Percentiles rank a stretch among this genome's conserved stretches.
phyloP scores from a whole-genome alignment of 2,113 vertebrate species.

The Callospermophilus lateralis region DNA sequence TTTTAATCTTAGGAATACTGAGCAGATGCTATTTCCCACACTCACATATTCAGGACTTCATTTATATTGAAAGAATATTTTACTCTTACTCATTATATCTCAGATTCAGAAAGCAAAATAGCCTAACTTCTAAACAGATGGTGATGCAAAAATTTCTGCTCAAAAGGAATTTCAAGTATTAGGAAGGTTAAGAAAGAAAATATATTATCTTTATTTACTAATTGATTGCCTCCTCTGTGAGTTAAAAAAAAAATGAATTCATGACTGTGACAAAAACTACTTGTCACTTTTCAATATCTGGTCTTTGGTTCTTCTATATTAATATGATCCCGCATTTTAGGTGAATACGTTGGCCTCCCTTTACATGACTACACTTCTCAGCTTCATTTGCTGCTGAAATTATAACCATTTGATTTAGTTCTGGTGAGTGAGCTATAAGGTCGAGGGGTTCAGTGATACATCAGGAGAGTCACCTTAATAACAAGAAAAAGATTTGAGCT shows the following conservation, averaged over 20 bases:
- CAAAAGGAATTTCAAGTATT: not conserved
- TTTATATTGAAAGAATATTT: constrained; percentile 23
- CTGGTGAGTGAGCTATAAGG: not conserved
- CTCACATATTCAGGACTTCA: not conserved
- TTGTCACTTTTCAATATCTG: not conserved
- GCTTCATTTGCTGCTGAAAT: not conserved
- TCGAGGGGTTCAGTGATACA: not conserved
- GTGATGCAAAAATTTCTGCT: not conserved
- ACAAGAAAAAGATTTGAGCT: not conserved
- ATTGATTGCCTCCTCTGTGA: not conserved
- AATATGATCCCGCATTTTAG: not conserved
- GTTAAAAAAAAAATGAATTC: constrained; percentile 26
- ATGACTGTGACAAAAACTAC: not conserved
- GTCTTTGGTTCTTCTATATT: not conserved
- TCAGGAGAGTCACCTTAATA: not conserved
- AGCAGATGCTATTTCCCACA: constrained; percentile 10
- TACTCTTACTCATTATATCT: not conserved
- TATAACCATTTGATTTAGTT: not conserved
- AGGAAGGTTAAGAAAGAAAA: constrained; percentile 1
- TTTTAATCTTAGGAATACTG: not conserved
- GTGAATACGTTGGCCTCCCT: not conserved
- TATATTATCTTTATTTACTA: not conserved
- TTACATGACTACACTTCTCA: not conserved
- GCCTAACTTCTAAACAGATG: not conserved
- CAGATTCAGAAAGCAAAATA: not conserved